Percentiles rank a stretch among this genome's conserved stretches.
Evolutionary conservation across 1,140 invertebrate species (phyloP).

Genomic region (Brachionus rotundiformis): DNA sequence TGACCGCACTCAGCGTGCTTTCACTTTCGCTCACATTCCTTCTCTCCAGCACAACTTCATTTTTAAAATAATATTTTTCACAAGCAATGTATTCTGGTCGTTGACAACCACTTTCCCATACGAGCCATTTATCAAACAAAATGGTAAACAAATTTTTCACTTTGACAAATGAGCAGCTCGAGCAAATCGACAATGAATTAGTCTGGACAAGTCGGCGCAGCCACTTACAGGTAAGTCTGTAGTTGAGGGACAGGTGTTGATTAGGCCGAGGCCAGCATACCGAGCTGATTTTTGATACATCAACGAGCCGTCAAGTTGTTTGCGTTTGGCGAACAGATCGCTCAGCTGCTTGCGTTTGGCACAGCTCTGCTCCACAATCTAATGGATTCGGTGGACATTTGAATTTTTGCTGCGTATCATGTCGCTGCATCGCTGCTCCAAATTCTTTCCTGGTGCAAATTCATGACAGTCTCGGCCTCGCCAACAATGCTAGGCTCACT

Average conservation of each 20-base stretch:
- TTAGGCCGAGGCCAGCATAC: too few species aligned
- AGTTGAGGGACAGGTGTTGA: too few species aligned
- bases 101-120: not conserved
- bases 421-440: too few species aligned
- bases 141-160: not conserved
- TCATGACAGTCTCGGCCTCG: conserved; percentile 13
- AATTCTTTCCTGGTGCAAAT: conserved; percentile 9
- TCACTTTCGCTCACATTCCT: not conserved
- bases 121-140: not conserved
- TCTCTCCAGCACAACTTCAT: not conserved
- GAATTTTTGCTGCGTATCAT: not conserved
- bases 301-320: conserved; percentile 20
- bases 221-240: too few species aligned
- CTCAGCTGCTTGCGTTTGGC: not conserved
- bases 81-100: not conserved
- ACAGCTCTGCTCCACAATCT: not conserved
- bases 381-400: not conserved
- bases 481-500: not conserved
- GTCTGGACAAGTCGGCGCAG: not conserved
- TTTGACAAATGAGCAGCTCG: not conserved
- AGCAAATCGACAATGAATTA: not conserved
- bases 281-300: conserved; percentile 17
- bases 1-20: not conserved
- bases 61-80: not conserved
- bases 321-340: not conserved